Percentiles rank a stretch among this genome's conserved stretches.
phyloP scores from a whole-genome alignment of 2,888 invertebrate species.

The Pseudococcus jackbeardsleyi region DNA sequence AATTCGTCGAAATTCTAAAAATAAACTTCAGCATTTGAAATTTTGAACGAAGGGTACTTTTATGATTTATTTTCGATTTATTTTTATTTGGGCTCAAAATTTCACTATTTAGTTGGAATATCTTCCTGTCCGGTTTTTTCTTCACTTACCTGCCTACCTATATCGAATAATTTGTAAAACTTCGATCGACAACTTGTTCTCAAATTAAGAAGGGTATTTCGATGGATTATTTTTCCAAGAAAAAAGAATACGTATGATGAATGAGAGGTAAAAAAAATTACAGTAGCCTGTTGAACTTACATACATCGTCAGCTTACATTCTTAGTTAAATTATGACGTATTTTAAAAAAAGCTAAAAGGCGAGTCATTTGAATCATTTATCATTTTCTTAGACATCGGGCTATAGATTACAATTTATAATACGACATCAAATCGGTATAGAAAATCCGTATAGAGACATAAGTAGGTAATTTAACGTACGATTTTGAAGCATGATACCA shows the following conservation, averaged over 20 bases:
- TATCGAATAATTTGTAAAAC: too few species aligned
- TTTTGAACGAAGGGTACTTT: too few species aligned
- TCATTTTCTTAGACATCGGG: not conserved
- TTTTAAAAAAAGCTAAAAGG: not conserved
- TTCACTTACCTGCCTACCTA: too few species aligned
- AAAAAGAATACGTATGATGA: not conserved
- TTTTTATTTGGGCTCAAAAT: too few species aligned
- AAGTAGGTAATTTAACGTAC: not conserved
- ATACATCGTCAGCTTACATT: not conserved
- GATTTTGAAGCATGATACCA: slow-evolving; percentile 5
- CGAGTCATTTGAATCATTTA: not conserved
- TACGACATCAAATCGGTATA: too few species aligned
- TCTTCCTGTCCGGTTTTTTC: too few species aligned
- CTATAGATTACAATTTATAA: too few species aligned
- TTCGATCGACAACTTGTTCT: not conserved
- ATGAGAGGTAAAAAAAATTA: not conserved
- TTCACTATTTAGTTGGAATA: too few species aligned
- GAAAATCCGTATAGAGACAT: not conserved
- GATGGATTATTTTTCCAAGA: not conserved
- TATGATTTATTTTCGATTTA: too few species aligned
- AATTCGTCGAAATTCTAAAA: too few species aligned
- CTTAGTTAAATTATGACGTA: not conserved
- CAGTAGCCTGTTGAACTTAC: not conserved
- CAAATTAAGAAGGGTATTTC: not conserved
- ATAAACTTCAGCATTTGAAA: too few species aligned